Percentiles rank a stretch among this genome's conserved stretches.
phyloP scores from a whole-genome alignment of 2,888 invertebrate genomes.

The Lepidochrysops patricia region DNA sequence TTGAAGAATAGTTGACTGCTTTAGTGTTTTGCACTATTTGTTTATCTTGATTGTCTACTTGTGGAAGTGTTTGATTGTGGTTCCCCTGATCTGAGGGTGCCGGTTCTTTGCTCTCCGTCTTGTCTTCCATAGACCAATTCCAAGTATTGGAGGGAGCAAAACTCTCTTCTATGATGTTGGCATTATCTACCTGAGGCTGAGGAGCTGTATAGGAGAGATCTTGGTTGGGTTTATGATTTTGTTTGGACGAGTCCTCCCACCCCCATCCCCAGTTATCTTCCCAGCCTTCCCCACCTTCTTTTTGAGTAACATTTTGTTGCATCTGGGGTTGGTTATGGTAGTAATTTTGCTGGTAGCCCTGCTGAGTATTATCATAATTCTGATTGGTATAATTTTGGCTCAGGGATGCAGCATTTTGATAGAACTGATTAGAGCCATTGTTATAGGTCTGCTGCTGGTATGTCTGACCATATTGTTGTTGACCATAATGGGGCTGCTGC shows the following conservation, averaged over 20 bases:
- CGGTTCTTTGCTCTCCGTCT: constrained; percentile 37
- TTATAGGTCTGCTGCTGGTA: constrained; percentile 48
- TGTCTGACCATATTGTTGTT: constrained; percentile 53
- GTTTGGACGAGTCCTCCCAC: constrained; percentile 73
- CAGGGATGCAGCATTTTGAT: constrained; percentile 44
- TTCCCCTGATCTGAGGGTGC: constrained; percentile 28
- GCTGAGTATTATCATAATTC: constrained; percentile 37
- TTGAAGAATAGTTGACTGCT: constrained; percentile 29
- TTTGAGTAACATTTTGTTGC: constrained; percentile 38
- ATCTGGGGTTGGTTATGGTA: constrained; percentile 43
- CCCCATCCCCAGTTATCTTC: constrained; percentile 76
- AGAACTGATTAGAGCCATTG: constrained; percentile 50
- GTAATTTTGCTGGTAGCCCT: constrained; percentile 45
- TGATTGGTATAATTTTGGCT: constrained; percentile 48
- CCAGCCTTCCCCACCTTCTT: constrained; percentile 47
- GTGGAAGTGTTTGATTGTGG: constrained; percentile 25
- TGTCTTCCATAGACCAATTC: constrained; percentile 77
- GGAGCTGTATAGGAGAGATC: constrained; percentile 24
- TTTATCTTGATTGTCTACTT: constrained; percentile 28
- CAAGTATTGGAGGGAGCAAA: constrained; percentile 74
- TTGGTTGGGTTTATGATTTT: constrained; percentile 41
- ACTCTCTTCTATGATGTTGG: constrained; percentile 73
- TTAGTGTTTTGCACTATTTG: constrained; percentile 29
- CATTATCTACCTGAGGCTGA: constrained; percentile 44
- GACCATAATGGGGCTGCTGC: constrained; percentile 46